These are phyloP conservation scores for Gadus chalcogrammus DNA, from an alignment of 2,113 vertebrate species.

Conservation along the genomic window DNA sequence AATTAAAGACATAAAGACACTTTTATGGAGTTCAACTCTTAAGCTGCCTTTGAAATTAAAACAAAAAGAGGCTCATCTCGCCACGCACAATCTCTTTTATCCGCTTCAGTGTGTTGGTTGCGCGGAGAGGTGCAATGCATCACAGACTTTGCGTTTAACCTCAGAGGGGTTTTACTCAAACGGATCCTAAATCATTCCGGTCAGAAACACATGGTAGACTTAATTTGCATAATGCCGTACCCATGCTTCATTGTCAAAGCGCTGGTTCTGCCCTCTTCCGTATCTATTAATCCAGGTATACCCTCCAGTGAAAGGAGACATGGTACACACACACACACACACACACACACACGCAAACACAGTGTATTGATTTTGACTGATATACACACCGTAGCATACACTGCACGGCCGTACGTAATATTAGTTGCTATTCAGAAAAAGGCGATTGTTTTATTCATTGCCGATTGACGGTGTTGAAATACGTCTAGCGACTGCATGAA, in stretches of 20 bases:
- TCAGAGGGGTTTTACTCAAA: conserved; percentile 51
- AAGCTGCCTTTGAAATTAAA: conserved; percentile 60
- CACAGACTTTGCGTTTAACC: conserved; percentile 64
- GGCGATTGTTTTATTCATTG: too few relatives aligned
- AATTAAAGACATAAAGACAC: conserved; percentile 52
- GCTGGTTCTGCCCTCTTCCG: conserved; percentile 38
- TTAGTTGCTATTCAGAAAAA: too few relatives aligned
- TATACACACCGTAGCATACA: too few relatives aligned
- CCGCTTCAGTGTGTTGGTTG: conserved; percentile 57
- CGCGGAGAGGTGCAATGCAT: conserved; percentile 58
- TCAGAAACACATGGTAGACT: conserved; percentile 55
- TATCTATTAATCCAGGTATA: conserved; percentile 58
- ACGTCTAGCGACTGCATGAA: too few relatives aligned
- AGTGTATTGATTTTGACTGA: too few relatives aligned
- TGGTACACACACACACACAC: neutral
- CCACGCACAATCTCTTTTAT: conserved; percentile 59
- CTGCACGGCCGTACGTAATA: too few relatives aligned
- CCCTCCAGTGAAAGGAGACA: conserved; percentile 33
- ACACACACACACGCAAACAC: too few relatives aligned
- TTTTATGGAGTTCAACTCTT: conserved; percentile 56
- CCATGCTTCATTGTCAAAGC: conserved; percentile 69
- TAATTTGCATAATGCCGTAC: conserved; percentile 57
- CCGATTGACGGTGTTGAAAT: too few relatives aligned
- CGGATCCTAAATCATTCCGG: conserved; percentile 59
- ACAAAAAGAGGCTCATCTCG: conserved; percentile 60